Base-by-base conservation (phyloP, 2,888 invertebrate genomes). In the Branchipolynoe longqiensis region DNA sequence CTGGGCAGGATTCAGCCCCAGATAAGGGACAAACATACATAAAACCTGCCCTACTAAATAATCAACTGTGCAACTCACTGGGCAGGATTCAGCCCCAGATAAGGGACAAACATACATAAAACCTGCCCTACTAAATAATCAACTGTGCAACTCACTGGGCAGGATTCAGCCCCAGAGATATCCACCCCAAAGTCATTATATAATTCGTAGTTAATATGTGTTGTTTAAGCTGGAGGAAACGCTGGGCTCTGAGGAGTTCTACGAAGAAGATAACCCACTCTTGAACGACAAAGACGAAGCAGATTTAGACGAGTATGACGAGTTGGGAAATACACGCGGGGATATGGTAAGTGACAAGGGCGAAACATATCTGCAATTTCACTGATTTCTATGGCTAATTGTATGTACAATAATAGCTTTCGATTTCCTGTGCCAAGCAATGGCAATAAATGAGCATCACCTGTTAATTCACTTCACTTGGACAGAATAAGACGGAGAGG, bases 201-300 rank as follows among this genome's bases (percentile, higher is more conserved):
- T n/a, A n/a, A n/a, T n/a, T n/a, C n/a, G n/a, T n/a, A n/a, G n/a
- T 8, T 48, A 12, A 48, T 48, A 48, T 48, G 48, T 18, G 48
- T 48, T 22, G n/a, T 69, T 69, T 33, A 33, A 69, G 69, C 38
- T 69, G 38, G 69, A 69, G n/a, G 69, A 69, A 25, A 69, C 69
- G 18, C 38, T 69, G 14, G 69, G 3, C n/a, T 18, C 33, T 69
- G 69, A 69, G 18, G 69, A 69, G 1, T 69, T 69, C 36, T 69
- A 69, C 38, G 69, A 69, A 38, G 69, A 38, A 69, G 69, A 69
- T 18, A 69, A 69, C 25, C 69, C 69, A 18, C 62, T 40, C 4
- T 25, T 18, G 48, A 28, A 73, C 3, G 36, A 33, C 22, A 38
- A 33, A 73, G 73, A 73, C 2, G 41, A 73, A 40, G 18, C 36